phyloP scores from a whole-genome alignment of 2,797 vertebrate genomes.

The Vultur gryphus region DNA sequence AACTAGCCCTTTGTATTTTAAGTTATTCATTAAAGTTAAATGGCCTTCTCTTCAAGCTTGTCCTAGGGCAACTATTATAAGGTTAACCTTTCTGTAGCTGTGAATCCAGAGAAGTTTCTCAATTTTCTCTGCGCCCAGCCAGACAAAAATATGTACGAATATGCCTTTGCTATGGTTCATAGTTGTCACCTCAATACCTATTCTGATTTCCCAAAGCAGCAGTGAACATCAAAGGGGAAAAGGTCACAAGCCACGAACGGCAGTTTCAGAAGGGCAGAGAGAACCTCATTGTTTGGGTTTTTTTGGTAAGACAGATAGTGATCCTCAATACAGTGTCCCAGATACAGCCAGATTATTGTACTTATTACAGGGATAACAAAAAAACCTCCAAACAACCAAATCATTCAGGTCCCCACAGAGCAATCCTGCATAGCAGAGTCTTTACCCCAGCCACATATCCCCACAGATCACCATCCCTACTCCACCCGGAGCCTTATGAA shows the following conservation, averaged over 20 bases:
- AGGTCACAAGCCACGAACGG: neutral
- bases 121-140: neutral
- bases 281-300: neutral
- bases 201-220: neutral
- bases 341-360: neutral
- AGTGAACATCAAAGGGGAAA: neutral
- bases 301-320: neutral
- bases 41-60: slow-evolving; percentile 27
- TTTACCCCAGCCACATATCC: neutral
- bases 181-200: neutral
- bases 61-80: slow-evolving; percentile 43
- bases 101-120: slow-evolving; percentile 1
- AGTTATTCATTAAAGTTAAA: slow-evolving; percentile 59
- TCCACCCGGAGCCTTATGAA: neutral
- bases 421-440: neutral
- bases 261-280: neutral
- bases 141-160: neutral
- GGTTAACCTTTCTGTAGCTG: slow-evolving; percentile 21
- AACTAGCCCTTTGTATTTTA: slow-evolving; percentile 36
- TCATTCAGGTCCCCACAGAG: neutral
- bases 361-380: neutral
- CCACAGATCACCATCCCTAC: neutral
- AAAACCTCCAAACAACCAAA: rapidly evolving
- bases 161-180: neutral
- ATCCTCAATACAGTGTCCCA: neutral